These are phyloP conservation scores for Petrolisthes cinctipes DNA, from an alignment of 2,888 invertebrate species.

Conservation along the genomic window DNA sequence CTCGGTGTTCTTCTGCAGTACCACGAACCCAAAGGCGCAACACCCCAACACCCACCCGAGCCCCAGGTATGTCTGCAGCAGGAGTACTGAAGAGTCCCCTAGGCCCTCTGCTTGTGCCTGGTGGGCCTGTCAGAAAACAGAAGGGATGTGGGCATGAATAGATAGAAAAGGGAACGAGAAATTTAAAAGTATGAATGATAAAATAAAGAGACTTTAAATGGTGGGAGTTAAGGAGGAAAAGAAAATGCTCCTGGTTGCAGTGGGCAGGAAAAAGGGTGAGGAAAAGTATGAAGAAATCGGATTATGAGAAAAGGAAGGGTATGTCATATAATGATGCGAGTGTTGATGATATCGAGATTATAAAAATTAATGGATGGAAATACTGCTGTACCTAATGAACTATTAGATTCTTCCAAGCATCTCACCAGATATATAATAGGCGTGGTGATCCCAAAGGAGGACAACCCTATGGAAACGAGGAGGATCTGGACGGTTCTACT, in stretches of 20 bases:
- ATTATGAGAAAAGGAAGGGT: not conserved
- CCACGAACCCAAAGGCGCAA: constrained; percentile 83
- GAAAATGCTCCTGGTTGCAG: too few relatives aligned
- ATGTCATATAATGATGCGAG: too few relatives aligned
- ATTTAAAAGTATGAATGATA: too few relatives aligned
- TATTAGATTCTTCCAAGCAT: not conserved
- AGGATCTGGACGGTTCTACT: constrained; percentile 88
- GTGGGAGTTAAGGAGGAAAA: too few relatives aligned
- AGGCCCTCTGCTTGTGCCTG: constrained; percentile 80
- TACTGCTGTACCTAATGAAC: not conserved
- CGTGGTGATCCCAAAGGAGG: constrained; percentile 86
- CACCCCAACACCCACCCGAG: constrained; percentile 87
- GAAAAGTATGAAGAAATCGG: not conserved
- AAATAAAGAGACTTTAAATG: too few relatives aligned
- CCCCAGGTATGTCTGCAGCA: constrained; percentile 82
- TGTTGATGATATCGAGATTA: too few relatives aligned
- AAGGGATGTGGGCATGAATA: not conserved
- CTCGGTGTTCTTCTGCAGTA: constrained; percentile 85
- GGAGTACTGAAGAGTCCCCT: constrained; percentile 76
- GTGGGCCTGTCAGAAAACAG: constrained; percentile 58
- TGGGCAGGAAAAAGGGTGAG: not conserved
- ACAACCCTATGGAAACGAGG: constrained; percentile 83
- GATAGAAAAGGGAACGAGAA: not conserved
- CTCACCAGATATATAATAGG: constrained; percentile 83
- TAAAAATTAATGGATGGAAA: not conserved